Evolutionary conservation across 2,113 vertebrate genomes (phyloP).

Genomic region (Desmodus rotundus): DNA sequence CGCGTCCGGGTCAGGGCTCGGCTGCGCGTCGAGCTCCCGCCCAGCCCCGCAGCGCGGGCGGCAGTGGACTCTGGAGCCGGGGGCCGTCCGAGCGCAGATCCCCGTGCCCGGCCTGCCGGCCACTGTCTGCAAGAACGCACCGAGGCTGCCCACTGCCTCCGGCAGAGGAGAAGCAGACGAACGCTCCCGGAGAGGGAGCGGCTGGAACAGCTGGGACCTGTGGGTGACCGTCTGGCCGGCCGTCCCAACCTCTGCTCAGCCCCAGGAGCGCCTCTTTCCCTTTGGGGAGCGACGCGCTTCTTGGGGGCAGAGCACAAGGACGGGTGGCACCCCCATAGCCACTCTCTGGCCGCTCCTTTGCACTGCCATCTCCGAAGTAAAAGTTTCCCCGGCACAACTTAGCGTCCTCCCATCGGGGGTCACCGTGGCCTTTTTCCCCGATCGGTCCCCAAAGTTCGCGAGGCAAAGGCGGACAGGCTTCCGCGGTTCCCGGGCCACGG

Average conservation of each 20-base stretch:
- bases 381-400: slow-evolving; percentile 59
- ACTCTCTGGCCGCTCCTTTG: neutral
- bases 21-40: neutral
- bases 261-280: neutral
- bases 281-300: neutral
- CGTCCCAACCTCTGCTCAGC: neutral
- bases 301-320: neutral
- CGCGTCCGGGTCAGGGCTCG: neutral
- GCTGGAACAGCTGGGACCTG: neutral
- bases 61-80: neutral
- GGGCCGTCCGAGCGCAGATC: neutral
- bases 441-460: neutral
- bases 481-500: neutral
- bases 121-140: neutral
- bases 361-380: slow-evolving; percentile 5
- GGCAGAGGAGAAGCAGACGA: slow-evolving; percentile 23
- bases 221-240: neutral
- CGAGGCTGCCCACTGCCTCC: neutral
- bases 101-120: neutral
- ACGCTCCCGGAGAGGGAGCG: neutral
- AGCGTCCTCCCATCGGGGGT: neutral
- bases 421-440: neutral
- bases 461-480: neutral
- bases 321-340: neutral
- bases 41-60: neutral